Base-by-base conservation (phyloP, 2,888 invertebrate genomes). In the Eupithecia pulchellata region DNA sequence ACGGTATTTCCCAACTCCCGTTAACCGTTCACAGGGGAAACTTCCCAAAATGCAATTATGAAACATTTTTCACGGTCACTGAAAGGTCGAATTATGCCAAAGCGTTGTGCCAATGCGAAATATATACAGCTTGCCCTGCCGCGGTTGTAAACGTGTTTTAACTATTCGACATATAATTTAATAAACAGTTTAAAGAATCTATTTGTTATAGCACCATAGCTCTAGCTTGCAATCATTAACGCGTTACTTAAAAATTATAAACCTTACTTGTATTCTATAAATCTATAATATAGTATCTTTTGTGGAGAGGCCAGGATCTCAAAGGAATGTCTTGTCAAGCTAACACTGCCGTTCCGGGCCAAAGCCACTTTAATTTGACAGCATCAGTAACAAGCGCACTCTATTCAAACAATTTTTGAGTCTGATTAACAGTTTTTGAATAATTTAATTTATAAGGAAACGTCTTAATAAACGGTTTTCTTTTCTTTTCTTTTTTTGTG, bases 21-120 rank as follows among this genome's bases (percentile, higher is more conserved):
- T 42, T 32, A 61, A 61, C 11, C 29, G 30, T 17, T 69, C 34
- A 42, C 36, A 64, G 27, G 25, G 36, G 17, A 64, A 64, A 42
- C 36, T 57, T 58, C 30, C 32, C 27, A 32, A 27, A 64, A 69
- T 36, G 58, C 64, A 64, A 58, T 69, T 63, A 64, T 64, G 64
- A 29, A 32, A 42, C 47, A 52, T 64, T 67, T 67, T 67, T 62
- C 62, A 61, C 61, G 61, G 61, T 34, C 61, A 61, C 36, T 32
- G 34, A 34, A 66, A 66, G 58, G 58, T 29, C 58, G 39, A 66
- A 30, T 58, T 66, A 14, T 42, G 58, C 58, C 58, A 30, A 30
- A 66, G 17, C 30, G 58, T 60, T 66, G 58, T 42, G n/a, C 39
- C 66, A 42, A 66, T 57, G 39, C 62, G 52, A 57, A 61, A 30